Evolutionary conservation across 2,113 vertebrate species (phyloP), one percentile per base, ranked within the genome.

Genomic region (Cephalopholis sonnerati): DNA sequence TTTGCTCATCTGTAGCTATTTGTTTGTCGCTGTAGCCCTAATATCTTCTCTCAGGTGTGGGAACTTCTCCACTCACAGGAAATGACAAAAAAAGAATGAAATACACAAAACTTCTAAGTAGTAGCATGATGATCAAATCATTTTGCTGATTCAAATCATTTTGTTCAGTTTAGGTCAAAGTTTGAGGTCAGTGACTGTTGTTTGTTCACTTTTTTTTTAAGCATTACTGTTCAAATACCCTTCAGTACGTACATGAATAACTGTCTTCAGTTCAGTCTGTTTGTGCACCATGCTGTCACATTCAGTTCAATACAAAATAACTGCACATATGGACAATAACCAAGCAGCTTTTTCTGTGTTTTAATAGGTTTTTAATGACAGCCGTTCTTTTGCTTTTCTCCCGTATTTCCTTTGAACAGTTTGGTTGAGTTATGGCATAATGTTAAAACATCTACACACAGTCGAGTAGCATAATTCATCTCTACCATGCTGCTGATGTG

Each of bases 1-100:
- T 18, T 64, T 75, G 72, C 46, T 75, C 48, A 13, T 51, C 50
- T 15, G 44, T n/a, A 24, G n/a, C 41, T 66, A 36, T 36, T 36
- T 36, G 32, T 36, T 36, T 36, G 32, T 36, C 6, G 7, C 6
- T 36, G 32, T 8, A 36, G 32, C 7, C 32, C 32, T 36, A 48
- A 48, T 59, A 39, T 39, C 25, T 62, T 36, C 9, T 20, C 9
- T 63, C 36, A 24, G 24, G 55, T 44, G 22, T 48, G n/a, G 41
- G 22, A 16, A 24, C 12, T 69, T 61, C 65, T 69, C 53, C 20
- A 46, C 24, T 25, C 36, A 57, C 36, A 20, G 51, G 22, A 73
- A 48, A 64, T 24, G 29, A 73, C 69, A 1, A 65, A 55, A 58
- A 64, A 5, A 5, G 11, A 80, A 7, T 44, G 10, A 68, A 54